Conservation (phyloP, 2,113 vertebrate species). For the Meleagris gallopavo region DNA sequence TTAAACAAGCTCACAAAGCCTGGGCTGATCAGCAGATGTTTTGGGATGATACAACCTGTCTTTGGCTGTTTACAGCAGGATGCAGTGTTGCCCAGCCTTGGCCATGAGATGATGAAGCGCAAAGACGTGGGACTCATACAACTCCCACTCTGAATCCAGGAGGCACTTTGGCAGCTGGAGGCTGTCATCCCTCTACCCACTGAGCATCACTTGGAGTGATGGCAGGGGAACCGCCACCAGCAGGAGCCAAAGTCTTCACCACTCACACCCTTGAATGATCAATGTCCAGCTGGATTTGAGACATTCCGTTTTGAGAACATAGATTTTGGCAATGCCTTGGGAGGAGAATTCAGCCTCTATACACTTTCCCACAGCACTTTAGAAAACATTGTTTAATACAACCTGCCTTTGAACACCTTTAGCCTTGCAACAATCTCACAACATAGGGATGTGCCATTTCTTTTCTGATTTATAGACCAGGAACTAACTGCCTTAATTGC, state of each 20-base stretch:
- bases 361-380: not conserved
- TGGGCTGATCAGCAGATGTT: not conserved
- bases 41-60: not conserved
- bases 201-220: not conserved
- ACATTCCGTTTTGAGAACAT: accelerated
- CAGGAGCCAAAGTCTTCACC: accelerated
- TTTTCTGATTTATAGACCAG: not conserved
- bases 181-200: not conserved
- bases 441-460: not conserved
- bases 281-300: not conserved
- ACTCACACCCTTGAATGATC: not conserved
- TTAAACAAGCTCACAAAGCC: accelerated
- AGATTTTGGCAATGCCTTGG: not conserved
- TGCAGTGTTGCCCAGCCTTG: not conserved
- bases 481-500: not conserved
- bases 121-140: not conserved
- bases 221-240: not conserved
- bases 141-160: not conserved
- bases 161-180: accelerated
- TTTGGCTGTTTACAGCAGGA: not conserved
- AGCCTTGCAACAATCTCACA: accelerated
- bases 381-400: not conserved
- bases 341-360: not conserved
- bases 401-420: not conserved
- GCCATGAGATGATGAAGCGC: not conserved